Base-by-base conservation (phyloP, 2,888 invertebrate genomes). In the Cacoxenus indagator region DNA sequence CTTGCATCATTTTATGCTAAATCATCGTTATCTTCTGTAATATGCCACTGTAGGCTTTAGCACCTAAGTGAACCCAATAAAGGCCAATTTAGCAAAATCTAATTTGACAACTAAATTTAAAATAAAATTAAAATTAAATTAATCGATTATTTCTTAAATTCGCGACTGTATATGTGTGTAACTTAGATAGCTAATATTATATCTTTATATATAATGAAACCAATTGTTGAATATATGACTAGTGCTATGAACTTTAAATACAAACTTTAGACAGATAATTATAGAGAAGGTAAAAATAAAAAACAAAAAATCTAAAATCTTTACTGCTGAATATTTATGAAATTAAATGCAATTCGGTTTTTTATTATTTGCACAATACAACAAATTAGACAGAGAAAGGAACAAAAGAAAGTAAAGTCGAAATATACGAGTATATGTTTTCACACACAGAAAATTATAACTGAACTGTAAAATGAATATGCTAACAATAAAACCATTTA, bases 161-260 rank as follows among this genome's bases (percentile, higher is more conserved):
- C 68, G 78, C 81, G 83, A 82, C 80, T 80, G 83, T 80, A 80
- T 62, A 82, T 83, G 74, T 77, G n/a, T n/a, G n/a, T n/a, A 73
- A 75, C 74, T 82, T 83, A 80, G 83, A 78, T 80, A 80, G 83
- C 78, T 75, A 72, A 79, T 59, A 55, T 31, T 59, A 61, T 62
- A 45, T 24, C 19, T 6, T 11, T 62, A n/a, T 45, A 62, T 24
- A 43, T 61, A 24, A 43, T 43, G 31, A 43, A 22, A 43, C 22
- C 26, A 61, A 61, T 61, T 61, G 61, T 61, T 61, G 61, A 61
- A 43, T 62, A 62, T n/a, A 62, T 62, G 17, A 19, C 17, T 59
- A 59, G 59, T 59, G 31, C 59, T 59, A 59, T 59, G 19, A 59
- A 59, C 59, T 59, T 31, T 29, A 59, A 31, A 59, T 76, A 74